Conservation (phyloP, 2,888 invertebrate species). For the Ormyrus nitidulus region DNA sequence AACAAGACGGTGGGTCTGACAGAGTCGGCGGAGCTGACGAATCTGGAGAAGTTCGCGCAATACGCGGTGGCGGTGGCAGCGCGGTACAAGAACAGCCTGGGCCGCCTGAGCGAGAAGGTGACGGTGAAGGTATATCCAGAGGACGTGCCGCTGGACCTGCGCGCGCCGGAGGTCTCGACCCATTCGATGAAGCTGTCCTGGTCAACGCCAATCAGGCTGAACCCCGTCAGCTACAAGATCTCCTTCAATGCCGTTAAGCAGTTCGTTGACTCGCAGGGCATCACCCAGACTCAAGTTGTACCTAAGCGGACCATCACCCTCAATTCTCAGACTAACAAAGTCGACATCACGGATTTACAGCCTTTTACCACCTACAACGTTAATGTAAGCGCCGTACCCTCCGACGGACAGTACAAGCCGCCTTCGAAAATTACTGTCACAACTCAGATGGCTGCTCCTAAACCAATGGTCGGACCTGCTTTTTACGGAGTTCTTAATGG, state of each 20-base stretch:
- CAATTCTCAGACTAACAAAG: constrained; percentile 83
- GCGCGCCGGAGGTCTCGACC: constrained; percentile 93
- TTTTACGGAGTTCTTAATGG: constrained; percentile 93
- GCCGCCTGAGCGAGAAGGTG: constrained; percentile 91
- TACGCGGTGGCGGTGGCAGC: constrained; percentile 95
- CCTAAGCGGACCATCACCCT: constrained; percentile 84
- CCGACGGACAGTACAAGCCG: constrained; percentile 89
- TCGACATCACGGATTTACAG: constrained; percentile 90
- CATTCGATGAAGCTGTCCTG: constrained; percentile 95
- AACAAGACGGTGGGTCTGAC: constrained; percentile 90
- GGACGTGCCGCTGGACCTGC: constrained; percentile 92
- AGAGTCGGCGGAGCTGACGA: constrained; percentile 91
- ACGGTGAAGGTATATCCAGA: constrained; percentile 94
- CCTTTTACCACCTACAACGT: constrained; percentile 97
- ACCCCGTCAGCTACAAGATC: constrained; percentile 92
- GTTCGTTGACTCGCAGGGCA: constrained; percentile 94
- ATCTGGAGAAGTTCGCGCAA: constrained; percentile 92
- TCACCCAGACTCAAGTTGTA: constrained; percentile 91
- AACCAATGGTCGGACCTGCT: constrained; percentile 96
- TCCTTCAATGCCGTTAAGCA: constrained; percentile 95
- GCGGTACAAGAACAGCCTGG: constrained; percentile 85
- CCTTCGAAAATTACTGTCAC: constrained; percentile 96
- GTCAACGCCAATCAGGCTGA: constrained; percentile 92
- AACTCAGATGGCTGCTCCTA: constrained; percentile 96
- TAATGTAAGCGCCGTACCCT: constrained; percentile 93